Evolutionary conservation across 2,888 invertebrate species (phyloP).

Genomic region (Xanthia togata): DNA sequence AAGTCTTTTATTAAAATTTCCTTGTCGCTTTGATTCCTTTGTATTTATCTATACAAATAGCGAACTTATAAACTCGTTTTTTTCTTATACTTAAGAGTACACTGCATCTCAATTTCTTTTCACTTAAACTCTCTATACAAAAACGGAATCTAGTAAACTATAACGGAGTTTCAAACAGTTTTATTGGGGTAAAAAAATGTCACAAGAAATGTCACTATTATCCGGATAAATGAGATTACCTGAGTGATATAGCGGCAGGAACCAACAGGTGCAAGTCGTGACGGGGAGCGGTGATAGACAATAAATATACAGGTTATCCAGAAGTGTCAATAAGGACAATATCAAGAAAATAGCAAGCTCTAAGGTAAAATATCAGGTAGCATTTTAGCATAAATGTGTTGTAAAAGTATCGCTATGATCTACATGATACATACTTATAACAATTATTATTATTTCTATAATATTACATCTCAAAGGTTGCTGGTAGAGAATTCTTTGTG

Average conservation of each 20-base stretch:
- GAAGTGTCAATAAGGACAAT: conserved; percentile 18
- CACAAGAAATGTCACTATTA: conserved; percentile 42
- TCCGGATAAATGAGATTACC: conserved; percentile 54
- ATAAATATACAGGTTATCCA: neutral
- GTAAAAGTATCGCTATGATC: no score
- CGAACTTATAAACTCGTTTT: neutral
- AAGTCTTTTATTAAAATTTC: neutral
- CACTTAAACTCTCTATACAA: neutral
- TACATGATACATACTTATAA: no score
- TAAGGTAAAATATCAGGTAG: neutral
- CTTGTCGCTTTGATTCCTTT: neutral
- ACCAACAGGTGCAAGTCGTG: conserved; percentile 61
- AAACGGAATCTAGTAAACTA: neutral
- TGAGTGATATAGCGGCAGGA: conserved; percentile 50
- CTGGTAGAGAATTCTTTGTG: no score
- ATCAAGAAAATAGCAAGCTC: neutral
- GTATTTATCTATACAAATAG: neutral
- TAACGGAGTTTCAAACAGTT: neutral
- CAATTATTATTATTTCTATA: no score
- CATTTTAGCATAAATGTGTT: no score
- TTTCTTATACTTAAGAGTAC: no score
- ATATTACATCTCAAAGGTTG: no score
- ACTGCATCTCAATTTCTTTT: neutral
- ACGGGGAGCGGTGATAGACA: conserved; percentile 20
- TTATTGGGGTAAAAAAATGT: conserved; percentile 30